These are phyloP conservation scores for Oegoconia quadripuncta DNA, from an alignment of 2,888 invertebrate species.

Conservation along the genomic window DNA sequence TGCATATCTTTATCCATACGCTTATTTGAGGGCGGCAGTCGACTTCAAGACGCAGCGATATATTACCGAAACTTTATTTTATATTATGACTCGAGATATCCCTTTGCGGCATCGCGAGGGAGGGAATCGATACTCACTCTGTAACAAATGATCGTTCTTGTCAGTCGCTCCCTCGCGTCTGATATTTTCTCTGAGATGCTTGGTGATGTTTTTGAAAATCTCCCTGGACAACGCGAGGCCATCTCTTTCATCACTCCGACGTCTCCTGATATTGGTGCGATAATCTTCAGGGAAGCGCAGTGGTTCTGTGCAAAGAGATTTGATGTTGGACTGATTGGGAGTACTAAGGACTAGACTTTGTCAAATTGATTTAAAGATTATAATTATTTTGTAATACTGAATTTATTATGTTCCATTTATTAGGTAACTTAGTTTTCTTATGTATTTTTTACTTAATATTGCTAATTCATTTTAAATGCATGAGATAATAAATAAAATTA, in stretches of 20 bases:
- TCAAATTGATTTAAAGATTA: no score
- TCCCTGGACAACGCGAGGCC: conserved; percentile 71
- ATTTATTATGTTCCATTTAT: no score
- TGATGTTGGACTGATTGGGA: not conserved
- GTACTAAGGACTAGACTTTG: not conserved
- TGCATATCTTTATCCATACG: not conserved
- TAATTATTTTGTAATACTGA: no score
- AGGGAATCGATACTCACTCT: conserved; percentile 15
- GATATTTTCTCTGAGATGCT: conserved; percentile 73
- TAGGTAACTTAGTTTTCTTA: no score
- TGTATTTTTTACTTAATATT: no score
- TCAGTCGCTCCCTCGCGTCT: conserved; percentile 68
- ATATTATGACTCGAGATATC: conserved; percentile 3
- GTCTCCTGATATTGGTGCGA: conserved; percentile 54
- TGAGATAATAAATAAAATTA: no score
- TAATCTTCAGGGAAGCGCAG: conserved; percentile 63
- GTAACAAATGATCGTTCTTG: conserved; percentile 48
- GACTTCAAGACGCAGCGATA: not conserved
- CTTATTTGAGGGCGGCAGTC: no score
- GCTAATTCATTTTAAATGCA: no score
- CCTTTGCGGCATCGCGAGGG: not conserved
- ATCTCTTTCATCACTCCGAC: conserved; percentile 65
- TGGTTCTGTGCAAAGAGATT: conserved; percentile 49
- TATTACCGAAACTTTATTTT: not conserved
- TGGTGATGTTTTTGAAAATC: conserved; percentile 75